Base-by-base conservation (phyloP, 2,888 invertebrate genomes). In the Clanis bilineata region DNA sequence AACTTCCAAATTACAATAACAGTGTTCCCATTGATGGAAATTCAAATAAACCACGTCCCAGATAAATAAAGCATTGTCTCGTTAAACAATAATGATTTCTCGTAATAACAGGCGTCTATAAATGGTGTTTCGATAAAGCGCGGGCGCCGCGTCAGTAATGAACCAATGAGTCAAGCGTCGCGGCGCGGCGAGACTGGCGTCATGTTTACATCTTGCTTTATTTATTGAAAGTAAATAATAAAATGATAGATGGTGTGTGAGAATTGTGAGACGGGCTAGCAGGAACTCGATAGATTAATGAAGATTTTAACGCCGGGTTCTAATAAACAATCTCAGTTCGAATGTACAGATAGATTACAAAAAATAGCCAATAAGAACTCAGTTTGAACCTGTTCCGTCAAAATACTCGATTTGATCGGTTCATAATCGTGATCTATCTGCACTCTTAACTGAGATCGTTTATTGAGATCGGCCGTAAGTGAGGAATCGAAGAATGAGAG, bases 61-160 rank as follows among this genome's bases (percentile, higher is more conserved):
- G 28, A 45, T 47, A 51, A 21, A 28, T 41, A 15, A 39, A 38
- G 18, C 28, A 43, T 28, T 39, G 22, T 25, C 39, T 51, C 38
- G 51, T 32, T 32, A 51, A 51, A 32, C 51, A 32, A 28, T 32
- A 32, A 28, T 32, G 32, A 51, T 51, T 51, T 51, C 10, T 51
- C 51, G 32, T 51, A 51, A 51, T 51, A 51, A 51, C 51, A 32
- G 28, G 18, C 51, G 61, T 62, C 84, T 84, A 79, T 80, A 86
- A 76, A 83, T 79, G 86, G 86, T 62, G 64, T 76, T 82, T 67
- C 74, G 71, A 74, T 79, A 80, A 79, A 77, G 74, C 71, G 72
- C 73, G 64, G 61, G 65, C 66, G 67, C 64, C 68, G 67, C n/a
- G n/a, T n/a, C n/a, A n/a, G n/a, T n/a, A n/a, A n/a, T n/a, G n/a